Percentiles rank a stretch among this genome's conserved stretches.
phyloP scores from a whole-genome alignment of 2,888 invertebrate species.

The Melieria crassipennis region DNA sequence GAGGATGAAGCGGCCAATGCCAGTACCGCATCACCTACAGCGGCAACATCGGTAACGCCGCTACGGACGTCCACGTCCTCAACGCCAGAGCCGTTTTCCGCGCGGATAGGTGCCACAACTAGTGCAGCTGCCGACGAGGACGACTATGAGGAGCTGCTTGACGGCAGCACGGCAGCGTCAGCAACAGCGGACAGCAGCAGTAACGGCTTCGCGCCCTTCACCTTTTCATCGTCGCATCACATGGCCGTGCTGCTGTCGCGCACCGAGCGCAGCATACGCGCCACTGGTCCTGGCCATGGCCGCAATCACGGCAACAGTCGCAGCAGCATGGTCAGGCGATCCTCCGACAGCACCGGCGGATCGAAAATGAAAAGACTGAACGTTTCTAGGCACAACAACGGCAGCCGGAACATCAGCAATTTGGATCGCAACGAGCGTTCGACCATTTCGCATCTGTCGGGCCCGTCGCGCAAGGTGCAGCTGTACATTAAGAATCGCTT shows the following conservation, averaged over 20 bases:
- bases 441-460: constrained; percentile 83
- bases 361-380: constrained; percentile 66
- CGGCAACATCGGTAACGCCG: constrained; percentile 1
- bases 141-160: constrained; percentile 25
- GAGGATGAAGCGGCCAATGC: constrained; percentile 2
- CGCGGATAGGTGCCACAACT: constrained; percentile 21
- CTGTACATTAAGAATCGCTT: constrained; percentile 86
- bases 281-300: not conserved
- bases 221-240: constrained; percentile 48
- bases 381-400: constrained; percentile 60
- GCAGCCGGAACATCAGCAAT: constrained; percentile 55
- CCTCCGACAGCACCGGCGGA: constrained; percentile 36
- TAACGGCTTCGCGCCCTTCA: constrained; percentile 43
- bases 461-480: constrained; percentile 83
- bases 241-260: constrained; percentile 58
- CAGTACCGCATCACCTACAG: constrained; percentile 22
- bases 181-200: constrained; percentile 34
- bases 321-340: constrained; percentile 41
- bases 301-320: constrained; percentile 36
- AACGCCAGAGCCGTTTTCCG: constrained; percentile 30
- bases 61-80: constrained; percentile 39
- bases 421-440: constrained; percentile 72
- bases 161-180: constrained; percentile 35
- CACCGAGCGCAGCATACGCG: constrained; percentile 63
- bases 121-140: constrained; percentile 33